Conservation (phyloP, 2,888 invertebrate genomes). For the Rhamnusium bicolor region DNA sequence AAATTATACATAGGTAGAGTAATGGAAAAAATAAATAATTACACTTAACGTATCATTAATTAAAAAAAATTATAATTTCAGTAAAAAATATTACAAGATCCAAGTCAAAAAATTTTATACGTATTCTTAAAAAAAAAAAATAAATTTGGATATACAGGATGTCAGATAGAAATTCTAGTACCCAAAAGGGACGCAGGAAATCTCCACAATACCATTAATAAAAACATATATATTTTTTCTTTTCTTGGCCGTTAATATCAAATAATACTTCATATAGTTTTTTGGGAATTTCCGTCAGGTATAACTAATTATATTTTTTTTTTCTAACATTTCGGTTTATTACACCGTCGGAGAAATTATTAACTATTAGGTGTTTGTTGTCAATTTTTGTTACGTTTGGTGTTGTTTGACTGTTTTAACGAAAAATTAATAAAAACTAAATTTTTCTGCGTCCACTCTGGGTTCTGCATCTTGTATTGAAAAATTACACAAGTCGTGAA, state of each 20-base stretch:
- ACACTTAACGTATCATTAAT: constrained; percentile 1
- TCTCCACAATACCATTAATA: background rate
- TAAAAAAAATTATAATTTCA: background rate
- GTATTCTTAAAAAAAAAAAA: background rate
- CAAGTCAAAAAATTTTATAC: background rate
- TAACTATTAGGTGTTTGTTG: no score
- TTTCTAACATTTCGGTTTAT: no score
- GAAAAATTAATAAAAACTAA: no score
- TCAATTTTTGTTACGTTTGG: no score
- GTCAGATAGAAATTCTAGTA: background rate
- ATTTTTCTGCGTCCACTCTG: background rate
- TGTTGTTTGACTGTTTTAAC: background rate
- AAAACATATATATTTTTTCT: no score
- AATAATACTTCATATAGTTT: no score
- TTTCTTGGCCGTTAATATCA: no score
- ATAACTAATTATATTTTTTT: no score
- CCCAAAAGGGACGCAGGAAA: background rate
- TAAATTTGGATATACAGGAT: background rate
- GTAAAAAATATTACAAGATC: constrained; percentile 3
- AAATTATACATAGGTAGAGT: background rate
- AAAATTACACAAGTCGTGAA: background rate
- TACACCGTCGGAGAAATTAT: no score
- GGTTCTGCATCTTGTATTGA: background rate
- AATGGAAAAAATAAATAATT: constrained; percentile 30
- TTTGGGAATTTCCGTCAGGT: no score